Percentiles rank a stretch among this genome's conserved stretches.
Conservation (phyloP, 2,797 vertebrate genomes). For the Dromococcyx pavoninus region DNA sequence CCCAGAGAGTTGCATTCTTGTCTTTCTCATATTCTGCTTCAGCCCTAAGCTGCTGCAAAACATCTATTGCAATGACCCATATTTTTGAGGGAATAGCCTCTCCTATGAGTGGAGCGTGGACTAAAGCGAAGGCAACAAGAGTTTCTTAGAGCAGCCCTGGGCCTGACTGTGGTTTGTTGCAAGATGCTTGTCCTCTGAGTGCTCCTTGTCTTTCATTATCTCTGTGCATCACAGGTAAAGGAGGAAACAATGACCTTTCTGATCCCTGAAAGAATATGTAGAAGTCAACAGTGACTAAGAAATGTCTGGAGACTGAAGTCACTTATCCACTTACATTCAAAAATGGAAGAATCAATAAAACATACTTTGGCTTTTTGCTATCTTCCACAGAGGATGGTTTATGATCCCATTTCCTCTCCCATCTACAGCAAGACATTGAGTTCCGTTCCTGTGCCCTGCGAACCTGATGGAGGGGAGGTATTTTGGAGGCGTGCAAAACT, state of each 20-base stretch:
- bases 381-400: neutral
- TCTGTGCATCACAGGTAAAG: neutral
- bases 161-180: neutral
- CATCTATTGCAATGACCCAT: neutral
- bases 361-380: neutral
- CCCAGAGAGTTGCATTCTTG: neutral
- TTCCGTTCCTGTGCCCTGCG: neutral
- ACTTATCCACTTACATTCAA: neutral
- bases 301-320: slow-evolving; percentile 15
- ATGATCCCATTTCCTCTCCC: neutral
- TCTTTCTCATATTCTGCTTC: neutral
- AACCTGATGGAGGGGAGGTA: neutral
- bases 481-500: neutral
- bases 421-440: neutral
- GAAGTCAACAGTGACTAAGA: slow-evolving; percentile 9
- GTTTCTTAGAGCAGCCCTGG: neutral
- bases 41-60: neutral
- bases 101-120: neutral
- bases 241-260: slow-evolving; percentile 17
- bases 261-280: neutral
- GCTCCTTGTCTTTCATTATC: neutral
- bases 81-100: neutral
- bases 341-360: slow-evolving; percentile 3
- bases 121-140: neutral
- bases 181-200: neutral